Base-by-base conservation (phyloP, 92 coral and sea anemone genomes). In the Epizoanthus rinbou region DNA sequence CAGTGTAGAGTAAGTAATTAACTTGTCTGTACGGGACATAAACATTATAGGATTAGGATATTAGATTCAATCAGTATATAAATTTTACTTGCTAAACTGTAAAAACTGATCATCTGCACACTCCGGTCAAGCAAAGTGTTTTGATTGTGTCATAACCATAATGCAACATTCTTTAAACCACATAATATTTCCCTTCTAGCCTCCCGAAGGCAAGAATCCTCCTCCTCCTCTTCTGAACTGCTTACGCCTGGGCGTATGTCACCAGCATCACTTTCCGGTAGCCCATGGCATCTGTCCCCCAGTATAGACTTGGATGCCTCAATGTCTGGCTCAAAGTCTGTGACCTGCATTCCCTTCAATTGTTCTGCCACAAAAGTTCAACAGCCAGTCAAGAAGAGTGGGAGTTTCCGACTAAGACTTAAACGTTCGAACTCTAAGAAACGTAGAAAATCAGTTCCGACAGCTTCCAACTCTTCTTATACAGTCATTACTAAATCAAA, bases 361-460 rank as follows among this genome's bases (percentile, higher is more conserved):
- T 93, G 98, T 66, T 87, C 97, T 75, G 83, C 98, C 63, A 25
- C 98, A 84, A 93, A 91, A 90, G 92, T 79, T 76, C 87, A 81
- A 80, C 93, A 91, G 74, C 89, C 97, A 10, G 88, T 92, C 87
- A 89, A 89, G 80, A 88, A 88, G 88, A 93, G 90, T 78, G 92
- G 94, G 82, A 81, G 95, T 88, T 89, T 93, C 85, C 89, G 91
- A 82, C 69, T 91, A 87, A 88, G 74, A 86, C 83, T 93, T 71
- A 93, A 89, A 92, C 88, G 98, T 43, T 82, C 84, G 57, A 43
- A 85, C 82, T 91, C 98, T 67, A 93, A 93, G 95, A 93, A 93
- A 85, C 98, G 95, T 89, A 91, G 98, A 84, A 93, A 93, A 82
- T 93, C 98, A 5, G 91, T 93, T 82, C 98, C 98, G 10, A 82